These are phyloP conservation scores for Microtus oregoni DNA, from an alignment of 2,113 vertebrate species.

Conservation along the genomic window DNA sequence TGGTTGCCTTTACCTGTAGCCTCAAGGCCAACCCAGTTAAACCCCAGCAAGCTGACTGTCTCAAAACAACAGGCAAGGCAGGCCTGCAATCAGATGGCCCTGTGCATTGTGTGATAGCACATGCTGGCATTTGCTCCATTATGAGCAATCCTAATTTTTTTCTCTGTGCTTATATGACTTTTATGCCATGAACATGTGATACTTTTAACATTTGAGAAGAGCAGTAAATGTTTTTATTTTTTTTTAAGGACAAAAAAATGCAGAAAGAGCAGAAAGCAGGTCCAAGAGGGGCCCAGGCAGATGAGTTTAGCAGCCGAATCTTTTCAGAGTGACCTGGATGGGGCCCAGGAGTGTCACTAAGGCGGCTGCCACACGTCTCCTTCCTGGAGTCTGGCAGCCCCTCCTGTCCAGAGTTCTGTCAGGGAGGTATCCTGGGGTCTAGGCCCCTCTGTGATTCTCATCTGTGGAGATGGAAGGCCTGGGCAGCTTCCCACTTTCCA, in stretches of 20 bases:
- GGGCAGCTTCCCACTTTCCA: constrained; percentile 29
- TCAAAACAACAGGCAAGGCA: background rate
- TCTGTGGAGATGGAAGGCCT: background rate
- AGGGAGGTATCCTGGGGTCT: background rate
- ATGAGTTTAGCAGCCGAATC: constrained; percentile 24
- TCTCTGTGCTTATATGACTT: background rate
- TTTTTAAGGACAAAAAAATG: background rate
- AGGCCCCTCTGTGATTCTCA: background rate
- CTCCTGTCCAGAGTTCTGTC: background rate
- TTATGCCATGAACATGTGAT: background rate
- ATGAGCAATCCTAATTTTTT: background rate
- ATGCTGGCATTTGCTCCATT: accelerated
- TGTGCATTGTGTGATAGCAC: background rate
- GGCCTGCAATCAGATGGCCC: no score
- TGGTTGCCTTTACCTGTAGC: background rate
- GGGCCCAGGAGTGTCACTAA: constrained; percentile 1
- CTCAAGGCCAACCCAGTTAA: background rate
- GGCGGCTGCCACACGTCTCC: background rate
- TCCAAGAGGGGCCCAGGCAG: background rate
- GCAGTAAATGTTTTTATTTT: background rate
- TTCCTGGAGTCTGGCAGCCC: background rate
- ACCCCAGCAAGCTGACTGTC: background rate
- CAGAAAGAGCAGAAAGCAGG: background rate
- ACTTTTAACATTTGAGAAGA: constrained; percentile 9
- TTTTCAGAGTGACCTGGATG: background rate